These are phyloP conservation scores for Phragmatobia fuliginosa DNA, from an alignment of 2,888 invertebrate species.

Conservation along the genomic window DNA sequence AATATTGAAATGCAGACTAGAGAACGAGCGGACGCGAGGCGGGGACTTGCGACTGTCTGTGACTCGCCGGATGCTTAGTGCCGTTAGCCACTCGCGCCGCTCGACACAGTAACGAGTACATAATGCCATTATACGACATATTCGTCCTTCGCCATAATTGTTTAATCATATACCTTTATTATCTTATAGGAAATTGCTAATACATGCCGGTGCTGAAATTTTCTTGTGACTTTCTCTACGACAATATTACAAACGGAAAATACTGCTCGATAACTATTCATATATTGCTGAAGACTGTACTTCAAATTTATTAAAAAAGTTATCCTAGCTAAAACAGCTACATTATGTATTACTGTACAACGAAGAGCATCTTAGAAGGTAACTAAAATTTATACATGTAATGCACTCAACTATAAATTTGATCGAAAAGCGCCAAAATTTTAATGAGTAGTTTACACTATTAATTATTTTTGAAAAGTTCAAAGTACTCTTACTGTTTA, in stretches of 20 bases:
- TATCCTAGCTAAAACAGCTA: conserved; percentile 86
- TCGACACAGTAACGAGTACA: conserved; percentile 49
- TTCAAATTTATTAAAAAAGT: conserved; percentile 83
- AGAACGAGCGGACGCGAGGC: conserved; percentile 47
- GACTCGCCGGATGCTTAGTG: conserved; percentile 64
- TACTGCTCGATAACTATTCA: conserved; percentile 70
- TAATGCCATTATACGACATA: conserved; percentile 52
- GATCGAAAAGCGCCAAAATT: conserved; percentile 74
- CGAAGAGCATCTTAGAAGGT: conserved; percentile 76
- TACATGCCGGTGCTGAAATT: conserved; percentile 78
- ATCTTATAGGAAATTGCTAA: conserved; percentile 74
- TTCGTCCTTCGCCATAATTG: conserved; percentile 52
- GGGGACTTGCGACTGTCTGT: conserved; percentile 47
- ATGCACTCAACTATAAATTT: conserved; percentile 69
- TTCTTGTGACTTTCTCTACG: conserved; percentile 68
- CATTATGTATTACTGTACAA: conserved; percentile 84
- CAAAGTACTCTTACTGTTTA: conserved; percentile 77
- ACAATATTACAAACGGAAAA: conserved; percentile 72
- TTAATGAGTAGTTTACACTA: conserved; percentile 62
- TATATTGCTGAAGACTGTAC: conserved; percentile 77
- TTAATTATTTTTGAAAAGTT: conserved; percentile 75
- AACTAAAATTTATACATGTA: conserved; percentile 59
- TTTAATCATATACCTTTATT: conserved; percentile 62
- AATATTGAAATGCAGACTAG: conserved; percentile 65
- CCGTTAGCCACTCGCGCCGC: conserved; percentile 69